Percentiles rank a stretch among this genome's conserved stretches.
phyloP scores from a whole-genome alignment of 2,113 vertebrate species.

The Ciconia boyciana region DNA sequence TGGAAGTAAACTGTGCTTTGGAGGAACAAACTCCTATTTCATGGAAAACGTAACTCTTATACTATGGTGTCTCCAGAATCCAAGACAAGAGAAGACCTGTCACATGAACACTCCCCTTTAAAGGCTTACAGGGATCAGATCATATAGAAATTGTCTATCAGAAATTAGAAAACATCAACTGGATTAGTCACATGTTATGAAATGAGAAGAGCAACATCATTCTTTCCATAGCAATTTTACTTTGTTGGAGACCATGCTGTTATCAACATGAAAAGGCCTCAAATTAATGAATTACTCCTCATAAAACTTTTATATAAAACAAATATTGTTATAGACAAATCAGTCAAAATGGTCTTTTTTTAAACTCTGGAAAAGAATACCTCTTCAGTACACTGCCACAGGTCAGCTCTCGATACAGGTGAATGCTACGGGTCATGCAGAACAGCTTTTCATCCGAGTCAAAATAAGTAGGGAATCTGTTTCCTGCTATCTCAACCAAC shows the following conservation, averaged over 20 bases:
- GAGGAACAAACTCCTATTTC: neutral
- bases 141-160: neutral
- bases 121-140: neutral
- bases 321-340: neutral
- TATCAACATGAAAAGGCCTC: neutral
- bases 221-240: neutral
- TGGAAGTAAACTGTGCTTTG: neutral
- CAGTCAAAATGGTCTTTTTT: neutral
- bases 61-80: neutral
- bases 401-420: constrained; percentile 81
- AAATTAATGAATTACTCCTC: neutral
- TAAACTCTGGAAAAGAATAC: constrained; percentile 44
- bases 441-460: constrained; percentile 73
- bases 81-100: neutral
- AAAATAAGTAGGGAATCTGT: constrained; percentile 78
- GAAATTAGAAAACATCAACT: neutral
- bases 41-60: neutral
- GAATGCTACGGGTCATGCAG: constrained; percentile 74
- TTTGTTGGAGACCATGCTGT: neutral
- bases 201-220: neutral
- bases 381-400: constrained; percentile 79
- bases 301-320: neutral
- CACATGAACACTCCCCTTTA: neutral
- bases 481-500: constrained; percentile 80
- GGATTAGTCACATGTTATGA: neutral